phyloP scores from a whole-genome alignment of 2,888 invertebrate species.

The Melinaea marsaeus region DNA sequence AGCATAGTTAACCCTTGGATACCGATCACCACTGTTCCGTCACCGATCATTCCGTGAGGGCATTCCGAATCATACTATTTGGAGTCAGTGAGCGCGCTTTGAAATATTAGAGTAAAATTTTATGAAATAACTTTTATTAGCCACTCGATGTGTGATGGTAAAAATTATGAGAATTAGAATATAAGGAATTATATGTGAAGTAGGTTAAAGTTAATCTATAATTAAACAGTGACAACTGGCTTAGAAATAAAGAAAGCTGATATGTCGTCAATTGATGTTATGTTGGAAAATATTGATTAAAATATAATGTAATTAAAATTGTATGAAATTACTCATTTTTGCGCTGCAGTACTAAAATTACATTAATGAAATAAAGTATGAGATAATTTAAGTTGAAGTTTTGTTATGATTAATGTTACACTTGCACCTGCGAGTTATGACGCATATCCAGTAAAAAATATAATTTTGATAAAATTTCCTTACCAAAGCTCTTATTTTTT shows the following conservation, averaged over 20 bases:
- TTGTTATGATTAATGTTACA: not conserved
- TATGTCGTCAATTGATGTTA: too few relatives aligned
- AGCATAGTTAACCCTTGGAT: constrained; percentile 61
- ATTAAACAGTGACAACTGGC: too few relatives aligned
- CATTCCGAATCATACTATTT: constrained; percentile 41
- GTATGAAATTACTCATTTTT: not conserved
- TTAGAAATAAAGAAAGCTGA: too few relatives aligned
- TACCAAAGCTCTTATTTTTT: not conserved
- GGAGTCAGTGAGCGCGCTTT: constrained; percentile 20
- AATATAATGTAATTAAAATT: not conserved
- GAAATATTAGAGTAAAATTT: not conserved
- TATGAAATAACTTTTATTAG: not conserved
- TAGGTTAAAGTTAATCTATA: too few relatives aligned
- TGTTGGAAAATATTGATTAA: too few relatives aligned
- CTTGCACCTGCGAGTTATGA: constrained; percentile 5
- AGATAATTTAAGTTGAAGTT: constrained; percentile 3
- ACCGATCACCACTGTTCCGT: constrained; percentile 51
- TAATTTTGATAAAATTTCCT: not conserved
- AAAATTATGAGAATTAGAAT: too few relatives aligned
- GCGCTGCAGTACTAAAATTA: not conserved
- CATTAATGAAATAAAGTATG: not conserved
- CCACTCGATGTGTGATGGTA: too few relatives aligned
- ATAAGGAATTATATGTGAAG: too few relatives aligned
- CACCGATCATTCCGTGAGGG: constrained; percentile 43
- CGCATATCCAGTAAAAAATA: constrained; percentile 1